Evolutionary conservation across 2,113 vertebrate genomes (phyloP).

Genomic region (Panurus biarmicus): DNA sequence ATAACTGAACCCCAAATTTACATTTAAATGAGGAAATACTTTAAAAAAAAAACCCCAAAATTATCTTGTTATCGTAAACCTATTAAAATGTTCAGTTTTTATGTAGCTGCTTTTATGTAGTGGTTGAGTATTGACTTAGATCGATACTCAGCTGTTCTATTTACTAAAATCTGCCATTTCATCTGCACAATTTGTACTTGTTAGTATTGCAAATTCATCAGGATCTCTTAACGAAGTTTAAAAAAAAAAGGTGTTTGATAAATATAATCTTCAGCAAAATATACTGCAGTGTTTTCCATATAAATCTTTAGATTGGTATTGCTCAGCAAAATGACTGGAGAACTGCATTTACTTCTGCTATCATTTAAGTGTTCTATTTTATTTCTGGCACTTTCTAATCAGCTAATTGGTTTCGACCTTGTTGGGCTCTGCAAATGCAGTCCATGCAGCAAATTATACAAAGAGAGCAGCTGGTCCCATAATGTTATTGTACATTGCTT

Average conservation of each 20-base stretch:
- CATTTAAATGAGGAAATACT: slow-evolving; percentile 60
- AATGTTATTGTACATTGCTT: neutral
- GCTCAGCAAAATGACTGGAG: neutral
- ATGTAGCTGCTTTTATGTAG: slow-evolving; percentile 11
- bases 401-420: slow-evolving; percentile 53
- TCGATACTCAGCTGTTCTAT: neutral
- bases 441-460: neutral
- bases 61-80: neutral
- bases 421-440: slow-evolving; percentile 40
- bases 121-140: slow-evolving; percentile 36
- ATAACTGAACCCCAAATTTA: slow-evolving; percentile 60
- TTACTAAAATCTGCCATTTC: slow-evolving; percentile 4
- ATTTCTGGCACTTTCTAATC: slow-evolving; percentile 57
- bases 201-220: neutral
- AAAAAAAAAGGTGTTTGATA: neutral
- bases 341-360: neutral
- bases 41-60: neutral
- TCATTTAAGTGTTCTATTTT: slow-evolving; percentile 21
- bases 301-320: neutral
- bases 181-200: neutral
- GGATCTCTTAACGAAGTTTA: neutral
- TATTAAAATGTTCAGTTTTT: slow-evolving; percentile 4
- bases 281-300: neutral
- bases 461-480: slow-evolving; percentile 49
- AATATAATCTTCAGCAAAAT: neutral